These are phyloP conservation scores for Illadopsis cleaveri DNA, from an alignment of 2,113 vertebrate species.

Conservation along the genomic window DNA sequence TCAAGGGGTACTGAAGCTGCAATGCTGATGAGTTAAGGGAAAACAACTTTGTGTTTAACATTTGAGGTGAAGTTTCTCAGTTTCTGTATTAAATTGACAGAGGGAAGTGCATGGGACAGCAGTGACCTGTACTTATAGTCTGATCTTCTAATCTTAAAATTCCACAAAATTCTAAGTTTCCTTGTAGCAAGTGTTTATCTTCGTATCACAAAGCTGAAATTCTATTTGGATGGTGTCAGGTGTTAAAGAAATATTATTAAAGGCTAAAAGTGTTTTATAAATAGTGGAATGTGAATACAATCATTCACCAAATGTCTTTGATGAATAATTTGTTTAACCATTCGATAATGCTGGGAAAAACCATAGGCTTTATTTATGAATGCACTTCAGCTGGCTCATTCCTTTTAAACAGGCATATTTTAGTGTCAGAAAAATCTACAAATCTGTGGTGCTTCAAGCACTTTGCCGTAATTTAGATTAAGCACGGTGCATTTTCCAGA, in stretches of 20 bases:
- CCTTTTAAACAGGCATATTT: constrained; percentile 42
- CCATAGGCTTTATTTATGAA: background rate
- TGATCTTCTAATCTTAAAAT: background rate
- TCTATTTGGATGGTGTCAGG: background rate
- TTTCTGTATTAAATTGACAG: background rate
- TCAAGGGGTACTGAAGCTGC: background rate
- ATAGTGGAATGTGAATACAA: background rate
- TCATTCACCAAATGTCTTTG: background rate
- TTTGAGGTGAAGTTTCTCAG: background rate
- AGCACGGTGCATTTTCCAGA: background rate
- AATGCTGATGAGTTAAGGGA: background rate
- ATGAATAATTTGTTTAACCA: constrained; percentile 36
- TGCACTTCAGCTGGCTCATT: constrained; percentile 11
- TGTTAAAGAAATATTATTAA: background rate
- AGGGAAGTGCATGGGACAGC: background rate
- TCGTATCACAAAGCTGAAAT: background rate
- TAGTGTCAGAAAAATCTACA: constrained; percentile 7
- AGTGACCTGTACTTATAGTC: background rate
- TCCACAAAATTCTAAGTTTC: background rate
- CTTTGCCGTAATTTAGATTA: background rate
- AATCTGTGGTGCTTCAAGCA: background rate
- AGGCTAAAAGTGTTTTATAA: constrained; percentile 1
- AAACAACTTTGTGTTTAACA: background rate
- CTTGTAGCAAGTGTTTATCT: background rate
- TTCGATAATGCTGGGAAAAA: background rate